Evolutionary conservation across 2,113 vertebrate species (phyloP), one percentile per base, ranked within the genome.

Genomic region (Mus pahari): DNA sequence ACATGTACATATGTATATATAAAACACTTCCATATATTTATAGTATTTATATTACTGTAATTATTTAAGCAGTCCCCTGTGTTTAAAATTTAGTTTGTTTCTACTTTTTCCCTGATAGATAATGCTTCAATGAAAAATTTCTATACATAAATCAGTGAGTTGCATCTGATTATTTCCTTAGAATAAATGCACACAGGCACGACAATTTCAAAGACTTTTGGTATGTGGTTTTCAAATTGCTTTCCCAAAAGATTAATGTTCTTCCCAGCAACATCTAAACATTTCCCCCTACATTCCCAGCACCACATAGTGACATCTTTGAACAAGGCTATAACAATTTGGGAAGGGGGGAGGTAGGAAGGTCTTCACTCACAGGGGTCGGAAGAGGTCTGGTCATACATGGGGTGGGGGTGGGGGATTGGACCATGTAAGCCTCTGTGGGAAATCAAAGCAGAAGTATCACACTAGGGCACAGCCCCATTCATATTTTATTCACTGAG

Each of bases 211-310:
- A 88, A 95, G 88, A 94, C n/a, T 39, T 93, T 94, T 82, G 88
- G 81, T 94, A 53, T 92, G n/a, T 91, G 26, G 42, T 90, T 97
- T 89, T 89, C 77, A 94, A 58, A 92, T 96, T 93, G 92, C 96
- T 94, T 95, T 94, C 81, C 62, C 82, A 66, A 70, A 95, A 95
- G 94, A 97, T 97, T 94, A 96, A 97, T 95, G 60, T 94, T 97
- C 92, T 70, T 95, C 83, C 91, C 86, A 94, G 78, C 73, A 86
- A 20, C 77, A 42, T 82, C 17, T 13, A 90, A 55, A 36, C 12
- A 26, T 92, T 55, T 89, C 62, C 75, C 96, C 11, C 90, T 7
- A 36, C 64, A 64, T 90, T 48, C 39, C 17, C 17, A 10, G 13
- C 13, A 39, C 31, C 68, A 3, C 90, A 39, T n/a, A 78, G 42